Evolutionary conservation across 2,888 invertebrate species (phyloP).

Genomic region (Melikaiella ostensackeni): DNA sequence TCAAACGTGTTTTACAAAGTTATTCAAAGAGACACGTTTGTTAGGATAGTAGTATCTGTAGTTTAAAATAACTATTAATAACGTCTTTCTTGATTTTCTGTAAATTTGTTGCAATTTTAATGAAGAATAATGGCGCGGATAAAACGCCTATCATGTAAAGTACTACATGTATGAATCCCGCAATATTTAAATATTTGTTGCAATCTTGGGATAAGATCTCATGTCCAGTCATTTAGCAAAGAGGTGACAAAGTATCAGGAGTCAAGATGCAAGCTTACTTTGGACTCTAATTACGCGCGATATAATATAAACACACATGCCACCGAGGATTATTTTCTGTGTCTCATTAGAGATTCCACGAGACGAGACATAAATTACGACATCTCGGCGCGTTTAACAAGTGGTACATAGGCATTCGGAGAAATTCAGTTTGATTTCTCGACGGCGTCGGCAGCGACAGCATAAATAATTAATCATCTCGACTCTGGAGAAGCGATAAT

Average conservation of each 20-base stretch:
- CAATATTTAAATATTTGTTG: too few species aligned
- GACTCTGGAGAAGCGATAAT: constrained; percentile 11
- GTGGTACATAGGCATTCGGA: constrained; percentile 35
- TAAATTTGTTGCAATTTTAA: too few species aligned
- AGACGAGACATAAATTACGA: constrained; percentile 36
- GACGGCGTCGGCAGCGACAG: neutral
- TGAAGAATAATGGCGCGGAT: too few species aligned
- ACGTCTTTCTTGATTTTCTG: too few species aligned
- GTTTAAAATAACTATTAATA: too few species aligned
- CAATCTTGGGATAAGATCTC: constrained; percentile 5
- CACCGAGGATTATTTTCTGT: constrained; percentile 33
- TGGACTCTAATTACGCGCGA: constrained; percentile 25
- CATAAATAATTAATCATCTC: constrained; percentile 35
- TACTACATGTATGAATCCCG: too few species aligned
- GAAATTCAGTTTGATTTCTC: constrained; percentile 32
- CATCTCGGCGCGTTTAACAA: constrained; percentile 35
- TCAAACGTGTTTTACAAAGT: too few species aligned
- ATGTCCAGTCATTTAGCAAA: constrained; percentile 14
- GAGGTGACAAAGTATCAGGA: constrained; percentile 26
- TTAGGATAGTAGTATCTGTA: too few species aligned
- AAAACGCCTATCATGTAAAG: too few species aligned
- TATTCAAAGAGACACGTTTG: too few species aligned
- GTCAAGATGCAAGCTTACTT: constrained; percentile 25
- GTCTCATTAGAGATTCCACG: constrained; percentile 36
- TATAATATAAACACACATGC: constrained; percentile 19